Evolutionary conservation across 2,797 vertebrate genomes (phyloP).

Genomic region (Hyperoplus lanceolatus): DNA sequence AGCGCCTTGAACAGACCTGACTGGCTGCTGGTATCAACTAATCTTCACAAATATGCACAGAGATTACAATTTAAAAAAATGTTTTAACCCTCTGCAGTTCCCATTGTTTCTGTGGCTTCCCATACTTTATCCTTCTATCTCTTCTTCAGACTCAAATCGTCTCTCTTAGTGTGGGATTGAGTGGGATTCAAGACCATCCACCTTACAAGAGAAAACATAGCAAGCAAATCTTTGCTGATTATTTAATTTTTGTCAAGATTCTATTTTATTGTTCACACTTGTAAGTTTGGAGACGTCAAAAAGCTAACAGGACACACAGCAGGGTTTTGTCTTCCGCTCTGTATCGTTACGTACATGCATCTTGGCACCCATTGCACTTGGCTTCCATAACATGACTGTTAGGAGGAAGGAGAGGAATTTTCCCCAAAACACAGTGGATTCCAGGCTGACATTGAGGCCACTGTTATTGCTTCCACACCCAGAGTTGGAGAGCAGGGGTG

Average conservation of each 20-base stretch:
- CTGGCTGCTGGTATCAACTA: slow-evolving; percentile 59
- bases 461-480: slow-evolving; percentile 79
- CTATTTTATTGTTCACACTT: slow-evolving; percentile 75
- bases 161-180: neutral
- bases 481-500: slow-evolving; percentile 62
- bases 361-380: slow-evolving; percentile 76
- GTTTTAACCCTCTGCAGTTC: slow-evolving; percentile 24
- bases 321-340: slow-evolving; percentile 70
- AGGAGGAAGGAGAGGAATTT: slow-evolving; percentile 76
- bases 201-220: slow-evolving; percentile 50
- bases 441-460: slow-evolving; percentile 76
- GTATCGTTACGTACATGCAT: slow-evolving; percentile 62
- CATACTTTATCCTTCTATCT: neutral
- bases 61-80: slow-evolving; percentile 66
- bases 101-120: slow-evolving; percentile 17
- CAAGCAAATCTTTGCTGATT: slow-evolving; percentile 75
- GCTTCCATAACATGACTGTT: slow-evolving; percentile 68
- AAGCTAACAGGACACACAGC: slow-evolving; percentile 64
- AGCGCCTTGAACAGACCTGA: slow-evolving; percentile 26
- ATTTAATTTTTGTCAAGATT: slow-evolving; percentile 75
- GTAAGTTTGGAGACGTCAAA: slow-evolving; percentile 53
- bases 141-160: neutral
- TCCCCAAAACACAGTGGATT: slow-evolving; percentile 81
- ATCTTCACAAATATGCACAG: slow-evolving; percentile 78
- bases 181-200: slow-evolving; percentile 45